A percentile compares a stretch with the other conserved stretches of the same genome.
Conservation (phyloP, 2,113 vertebrate genomes). For the Trogon melanurus region DNA sequence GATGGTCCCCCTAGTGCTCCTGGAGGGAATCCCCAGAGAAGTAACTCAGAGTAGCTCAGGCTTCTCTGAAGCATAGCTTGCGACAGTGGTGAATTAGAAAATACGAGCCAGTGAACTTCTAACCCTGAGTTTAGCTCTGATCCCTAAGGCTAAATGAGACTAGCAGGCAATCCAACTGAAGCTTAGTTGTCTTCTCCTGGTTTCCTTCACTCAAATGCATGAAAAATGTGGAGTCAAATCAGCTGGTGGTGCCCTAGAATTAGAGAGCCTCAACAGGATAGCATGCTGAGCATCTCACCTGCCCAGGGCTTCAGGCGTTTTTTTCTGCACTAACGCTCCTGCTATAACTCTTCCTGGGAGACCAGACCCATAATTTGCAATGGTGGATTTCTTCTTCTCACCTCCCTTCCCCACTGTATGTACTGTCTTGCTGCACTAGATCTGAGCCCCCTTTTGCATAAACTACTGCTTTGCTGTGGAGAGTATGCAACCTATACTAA, state of each 20-base stretch:
- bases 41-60: neutral
- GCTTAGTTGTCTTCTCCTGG: neutral
- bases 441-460: neutral
- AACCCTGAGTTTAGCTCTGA: neutral
- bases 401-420: rapidly evolving
- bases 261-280: neutral
- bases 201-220: neutral
- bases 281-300: neutral
- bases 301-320: rapidly evolving
- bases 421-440: neutral
- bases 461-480: neutral
- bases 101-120: neutral
- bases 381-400: neutral
- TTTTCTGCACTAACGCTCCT: neutral
- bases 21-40: neutral
- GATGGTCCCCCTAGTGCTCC: neutral
- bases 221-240: neutral
- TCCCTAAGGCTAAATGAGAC: neutral
- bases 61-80: neutral
- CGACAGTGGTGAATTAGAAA: neutral
- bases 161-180: neutral
- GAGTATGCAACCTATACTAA: neutral
- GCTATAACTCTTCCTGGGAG: neutral
- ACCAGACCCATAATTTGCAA: neutral
- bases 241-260: rapidly evolving